These are phyloP conservation scores for Mormoops blainvillei DNA, from an alignment of 2,113 vertebrate species.

Conservation along the genomic window DNA sequence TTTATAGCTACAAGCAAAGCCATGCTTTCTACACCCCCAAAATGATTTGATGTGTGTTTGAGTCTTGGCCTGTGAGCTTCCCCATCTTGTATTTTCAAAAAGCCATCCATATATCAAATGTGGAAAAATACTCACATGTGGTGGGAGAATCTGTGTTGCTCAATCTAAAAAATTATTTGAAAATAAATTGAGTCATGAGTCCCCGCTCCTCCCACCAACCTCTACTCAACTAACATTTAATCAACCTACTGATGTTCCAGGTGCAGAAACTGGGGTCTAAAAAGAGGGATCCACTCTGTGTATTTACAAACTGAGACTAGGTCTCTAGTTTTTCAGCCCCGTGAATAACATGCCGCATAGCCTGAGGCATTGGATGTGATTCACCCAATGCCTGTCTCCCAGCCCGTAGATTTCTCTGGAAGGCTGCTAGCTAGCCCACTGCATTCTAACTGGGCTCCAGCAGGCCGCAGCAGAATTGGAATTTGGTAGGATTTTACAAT, in stretches of 20 bases:
- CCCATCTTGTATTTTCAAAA: conserved; percentile 36
- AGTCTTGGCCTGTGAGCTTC: not conserved
- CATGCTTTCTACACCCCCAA: conserved; percentile 33
- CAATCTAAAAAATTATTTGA: conserved; percentile 73
- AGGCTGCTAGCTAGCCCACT: not conserved
- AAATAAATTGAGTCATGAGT: conserved; percentile 61
- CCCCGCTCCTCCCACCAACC: conserved; percentile 4
- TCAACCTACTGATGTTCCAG: not conserved
- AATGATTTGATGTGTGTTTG: not conserved
- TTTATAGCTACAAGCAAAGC: conserved; percentile 56
- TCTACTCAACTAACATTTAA: not conserved
- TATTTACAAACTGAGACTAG: not conserved
- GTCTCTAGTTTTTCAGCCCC: not conserved
- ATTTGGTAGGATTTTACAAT: conserved; percentile 13
- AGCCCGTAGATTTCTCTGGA: not conserved
- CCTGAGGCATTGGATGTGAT: not conserved
- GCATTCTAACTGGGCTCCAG: not conserved
- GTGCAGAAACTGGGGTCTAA: not conserved
- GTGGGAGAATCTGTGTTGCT: conserved; percentile 67
- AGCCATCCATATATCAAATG: conserved; percentile 51
- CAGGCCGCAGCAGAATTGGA: not conserved
- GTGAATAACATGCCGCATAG: not conserved
- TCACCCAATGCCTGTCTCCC: not conserved
- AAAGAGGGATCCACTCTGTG: not conserved
- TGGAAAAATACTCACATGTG: conserved; percentile 68